Conservation (phyloP, 2,888 invertebrate genomes). For the Polietes domitor region DNA sequence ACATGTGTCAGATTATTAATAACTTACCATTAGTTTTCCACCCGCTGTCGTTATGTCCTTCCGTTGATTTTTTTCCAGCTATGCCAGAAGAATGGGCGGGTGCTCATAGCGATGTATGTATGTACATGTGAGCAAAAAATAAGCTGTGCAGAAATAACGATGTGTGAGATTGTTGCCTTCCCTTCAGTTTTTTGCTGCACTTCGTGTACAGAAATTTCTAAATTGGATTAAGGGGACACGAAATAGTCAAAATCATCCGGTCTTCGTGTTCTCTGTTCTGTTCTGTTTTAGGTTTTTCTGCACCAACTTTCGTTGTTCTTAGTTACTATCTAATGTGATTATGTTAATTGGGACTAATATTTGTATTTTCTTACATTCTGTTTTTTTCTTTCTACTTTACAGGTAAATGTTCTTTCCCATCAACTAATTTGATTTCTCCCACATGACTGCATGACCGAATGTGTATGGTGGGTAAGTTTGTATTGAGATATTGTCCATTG, state of each 20-base stretch:
- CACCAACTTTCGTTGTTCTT: constrained; percentile 23
- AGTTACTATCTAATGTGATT: constrained; percentile 44
- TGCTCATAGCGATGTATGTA: background rate
- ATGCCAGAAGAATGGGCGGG: background rate
- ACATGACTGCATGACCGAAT: no score
- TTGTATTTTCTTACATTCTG: constrained; percentile 33
- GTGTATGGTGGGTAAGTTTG: no score
- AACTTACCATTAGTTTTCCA: constrained; percentile 36
- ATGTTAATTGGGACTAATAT: constrained; percentile 46
- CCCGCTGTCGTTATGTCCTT: constrained; percentile 8
- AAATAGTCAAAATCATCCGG: constrained; percentile 10
- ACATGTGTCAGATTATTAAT: constrained; percentile 65
- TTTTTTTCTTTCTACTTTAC: constrained; percentile 45
- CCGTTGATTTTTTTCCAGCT: constrained; percentile 7
- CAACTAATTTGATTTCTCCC: background rate
- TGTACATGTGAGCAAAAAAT: background rate
- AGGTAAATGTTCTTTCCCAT: constrained; percentile 53
- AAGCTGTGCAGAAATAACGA: background rate
- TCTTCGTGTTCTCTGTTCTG: no score
- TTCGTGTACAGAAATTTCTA: constrained; percentile 49
- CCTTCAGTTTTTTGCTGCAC: background rate
- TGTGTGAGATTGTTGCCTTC: background rate
- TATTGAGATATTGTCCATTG: no score
- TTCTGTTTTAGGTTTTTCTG: no score
- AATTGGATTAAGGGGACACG: constrained; percentile 50